These are phyloP conservation scores for Argyrosomus regius DNA, from an alignment of 2,797 vertebrate species.

Conservation along the genomic window DNA sequence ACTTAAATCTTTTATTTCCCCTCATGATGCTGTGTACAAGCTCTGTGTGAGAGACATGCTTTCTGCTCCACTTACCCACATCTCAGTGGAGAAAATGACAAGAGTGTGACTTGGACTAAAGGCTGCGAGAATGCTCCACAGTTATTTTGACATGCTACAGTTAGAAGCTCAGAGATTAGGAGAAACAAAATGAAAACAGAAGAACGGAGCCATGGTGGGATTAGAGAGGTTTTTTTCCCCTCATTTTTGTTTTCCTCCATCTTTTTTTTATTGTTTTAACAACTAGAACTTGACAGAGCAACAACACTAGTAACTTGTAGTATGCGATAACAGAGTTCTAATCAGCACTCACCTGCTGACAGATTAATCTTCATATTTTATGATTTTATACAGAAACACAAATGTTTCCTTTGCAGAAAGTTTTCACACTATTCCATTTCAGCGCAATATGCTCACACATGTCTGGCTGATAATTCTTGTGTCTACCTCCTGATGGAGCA, in stretches of 20 bases:
- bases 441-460: background rate
- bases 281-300: background rate
- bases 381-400: background rate
- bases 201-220: background rate
- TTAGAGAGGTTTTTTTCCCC: background rate
- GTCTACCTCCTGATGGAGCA: background rate
- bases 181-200: background rate
- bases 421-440: background rate
- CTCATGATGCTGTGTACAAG: slow-evolving; percentile 28
- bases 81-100: slow-evolving; percentile 38
- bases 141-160: background rate
- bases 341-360: background rate
- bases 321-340: background rate
- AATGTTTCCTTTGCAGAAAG: background rate
- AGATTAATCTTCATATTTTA: background rate
- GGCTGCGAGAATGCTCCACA: background rate
- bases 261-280: background rate
- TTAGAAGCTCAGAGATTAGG: background rate
- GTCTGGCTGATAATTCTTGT: background rate
- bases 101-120: background rate
- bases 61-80: slow-evolving; percentile 70
- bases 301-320: background rate
- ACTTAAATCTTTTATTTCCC: slow-evolving; percentile 55
- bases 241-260: background rate
- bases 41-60: slow-evolving; percentile 26